phyloP scores from a whole-genome alignment of 2,113 vertebrate species.

The Capra hircus region DNA sequence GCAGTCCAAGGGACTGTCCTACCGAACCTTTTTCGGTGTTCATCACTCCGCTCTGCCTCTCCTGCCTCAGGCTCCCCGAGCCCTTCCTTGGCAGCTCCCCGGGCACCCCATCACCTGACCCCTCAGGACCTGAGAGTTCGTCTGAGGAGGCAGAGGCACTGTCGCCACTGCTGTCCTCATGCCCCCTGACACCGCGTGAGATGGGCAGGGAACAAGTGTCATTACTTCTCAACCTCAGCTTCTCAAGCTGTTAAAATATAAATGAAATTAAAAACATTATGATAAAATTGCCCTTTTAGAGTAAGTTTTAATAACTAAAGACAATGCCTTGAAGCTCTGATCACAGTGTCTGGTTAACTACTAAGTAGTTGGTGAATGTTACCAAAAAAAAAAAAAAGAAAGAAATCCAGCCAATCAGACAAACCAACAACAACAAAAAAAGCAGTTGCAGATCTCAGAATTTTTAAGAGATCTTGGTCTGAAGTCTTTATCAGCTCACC shows the following conservation, averaged over 20 bases:
- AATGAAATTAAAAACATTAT: not conserved
- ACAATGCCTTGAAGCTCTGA: not conserved
- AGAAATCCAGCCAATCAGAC: not conserved
- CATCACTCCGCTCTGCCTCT: too few relatives aligned
- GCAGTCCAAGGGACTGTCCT: not conserved
- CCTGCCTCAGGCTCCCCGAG: not conserved
- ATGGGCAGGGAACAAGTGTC: not conserved
- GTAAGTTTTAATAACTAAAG: not conserved
- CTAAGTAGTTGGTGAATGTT: not conserved
- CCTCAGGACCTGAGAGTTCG: not conserved
- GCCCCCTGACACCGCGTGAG: fast-evolving
- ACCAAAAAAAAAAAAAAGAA: not conserved
- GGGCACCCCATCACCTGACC: not conserved
- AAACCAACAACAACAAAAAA: not conserved
- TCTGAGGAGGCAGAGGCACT: too few relatives aligned
- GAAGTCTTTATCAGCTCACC: not conserved
- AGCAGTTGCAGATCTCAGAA: too few relatives aligned
- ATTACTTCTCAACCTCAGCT: not conserved
- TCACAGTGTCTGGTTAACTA: not conserved
- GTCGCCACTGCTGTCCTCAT: not conserved
- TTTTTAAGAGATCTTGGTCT: not conserved
- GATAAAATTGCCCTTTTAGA: not conserved
- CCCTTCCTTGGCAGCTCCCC: not conserved
- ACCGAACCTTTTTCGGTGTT: not conserved
- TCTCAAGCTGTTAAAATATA: not conserved